Base-by-base conservation (phyloP, 1,140 invertebrate genomes). In the Pantala flavescens region DNA sequence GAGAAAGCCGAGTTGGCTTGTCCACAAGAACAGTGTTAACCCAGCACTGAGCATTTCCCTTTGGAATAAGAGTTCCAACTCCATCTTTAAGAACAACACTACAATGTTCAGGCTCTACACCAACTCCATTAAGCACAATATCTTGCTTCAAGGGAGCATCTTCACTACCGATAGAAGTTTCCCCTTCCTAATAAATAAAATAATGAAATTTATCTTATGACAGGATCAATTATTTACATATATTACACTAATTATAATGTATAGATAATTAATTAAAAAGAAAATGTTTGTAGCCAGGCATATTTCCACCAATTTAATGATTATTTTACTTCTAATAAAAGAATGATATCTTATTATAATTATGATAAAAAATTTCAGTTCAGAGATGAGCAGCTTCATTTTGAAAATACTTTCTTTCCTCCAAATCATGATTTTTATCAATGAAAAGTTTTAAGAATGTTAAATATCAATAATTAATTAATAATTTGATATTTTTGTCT, bases 31-130 rank as follows among this genome's bases (percentile, higher is more conserved):
- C 87, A 0, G 90, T 93, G 85, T 97, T 96, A 36, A 96, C 89
- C 88, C 90, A 91, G 82, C 94, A 95, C 78, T 93, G 87, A 5
- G 93, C 87, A 75, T 84, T 82, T 11, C 87, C 86, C 74, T 88
- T 84, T 0, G 94, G 94, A 79, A 88, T 86, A 28, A 97, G 83
- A 9, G 89, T 93, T 14, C 93, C 93, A 0, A 89, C 86, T 1
- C 93, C 92, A 73, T 87, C 87, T 70, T 87, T 83, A 16, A 96
- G 83, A 28, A 89, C 86, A 74, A 97, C 90, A 23, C 88, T 86
- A 81, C 94, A 96, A 82, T 97, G 94, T 80, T 95, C 89, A 9
- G 89, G 82, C 76, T 93, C 87, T 76, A 96, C 90, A n/a, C 91
- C 93, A 23, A 87, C 86, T 70, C 93, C 93, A 76, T 86, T 86